Base-by-base conservation (phyloP, 2,113 vertebrate genomes). In the Pterophyllum scalare region DNA sequence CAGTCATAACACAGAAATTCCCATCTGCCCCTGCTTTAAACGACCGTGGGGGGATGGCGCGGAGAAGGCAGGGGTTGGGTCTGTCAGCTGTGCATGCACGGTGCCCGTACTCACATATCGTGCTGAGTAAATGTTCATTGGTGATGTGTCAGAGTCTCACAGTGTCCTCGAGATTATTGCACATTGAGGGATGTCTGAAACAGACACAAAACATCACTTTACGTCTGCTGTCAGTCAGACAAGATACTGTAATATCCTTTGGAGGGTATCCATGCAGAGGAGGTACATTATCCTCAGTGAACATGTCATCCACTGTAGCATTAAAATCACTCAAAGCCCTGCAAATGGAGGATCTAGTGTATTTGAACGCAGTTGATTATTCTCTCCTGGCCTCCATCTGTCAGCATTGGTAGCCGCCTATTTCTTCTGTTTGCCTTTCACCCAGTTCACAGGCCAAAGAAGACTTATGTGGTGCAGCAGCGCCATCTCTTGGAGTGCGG, bases 341-440 rank as follows among this genome's bases (percentile, higher is more conserved):
- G 9, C 3, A 58, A 72, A 80, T 72, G 43, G 28, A 67, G 43
- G n/a, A 49, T 62, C 58, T 59, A 14, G 75, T 75, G 58, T 77
- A 35, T 83, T 59, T 56, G 3, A 80, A 60, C 77, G 52, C 74
- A 67, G 83, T 82, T 62, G 75, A 80, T 91, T 89, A 46, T 84
- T 90, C 88, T 87, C 61, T 35, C 20, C 81, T 88, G 89, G 87
- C 88, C 89, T 83, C 87, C 75, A 89, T 86, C 79, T 91, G 87
- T 91, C 92, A 91, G 86, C 77, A 85, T 28, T 46, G 31, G 40
- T 81, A 82, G 77, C 49, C 83, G 49, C 90, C 77, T 77, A 14
- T 75, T 88, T 81, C 89, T 64, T 87, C 77, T 72, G n/a, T 67
- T 87, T 82, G 88, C 90, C 86, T 92, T 87, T 92, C 90, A 92